Percentiles rank a stretch among this genome's conserved stretches.
phyloP scores from a whole-genome alignment of 2,113 vertebrate genomes.

The Piprites chloris region DNA sequence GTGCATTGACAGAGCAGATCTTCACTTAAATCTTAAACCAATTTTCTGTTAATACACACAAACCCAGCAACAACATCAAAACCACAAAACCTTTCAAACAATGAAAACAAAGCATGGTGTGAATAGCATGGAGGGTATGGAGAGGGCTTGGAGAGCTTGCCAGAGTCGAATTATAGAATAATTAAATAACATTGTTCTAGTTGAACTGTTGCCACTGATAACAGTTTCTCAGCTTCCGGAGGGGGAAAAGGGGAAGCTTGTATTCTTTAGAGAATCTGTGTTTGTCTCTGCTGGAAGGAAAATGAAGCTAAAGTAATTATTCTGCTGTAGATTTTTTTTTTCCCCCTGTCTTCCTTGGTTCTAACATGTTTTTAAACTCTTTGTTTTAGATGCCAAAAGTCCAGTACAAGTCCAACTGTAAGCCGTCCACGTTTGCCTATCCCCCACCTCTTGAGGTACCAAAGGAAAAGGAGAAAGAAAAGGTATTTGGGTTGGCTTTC shows the following conservation, averaged over 20 bases:
- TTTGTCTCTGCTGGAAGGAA: conserved; percentile 44
- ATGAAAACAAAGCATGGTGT: conserved; percentile 32
- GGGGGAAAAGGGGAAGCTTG: conserved; percentile 28
- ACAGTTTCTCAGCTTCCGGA: conserved; percentile 49
- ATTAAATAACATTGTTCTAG: conserved; percentile 64
- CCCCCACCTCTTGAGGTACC: conserved; percentile 96
- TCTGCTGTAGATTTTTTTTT: background rate
- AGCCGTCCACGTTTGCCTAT: conserved; percentile 97
- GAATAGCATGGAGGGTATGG: background rate
- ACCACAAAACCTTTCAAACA: background rate
- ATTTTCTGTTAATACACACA: background rate
- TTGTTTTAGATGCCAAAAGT: conserved; percentile 95
- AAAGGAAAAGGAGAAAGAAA: conserved; percentile 99
- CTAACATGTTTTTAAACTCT: background rate
- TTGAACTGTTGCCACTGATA: conserved; percentile 53
- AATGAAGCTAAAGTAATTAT: conserved; percentile 44
- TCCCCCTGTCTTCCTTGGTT: background rate
- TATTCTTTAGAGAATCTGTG: conserved; percentile 31
- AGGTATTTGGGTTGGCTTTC: conserved; percentile 76
- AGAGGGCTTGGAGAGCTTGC: conserved; percentile 12
- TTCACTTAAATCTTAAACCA: conserved; percentile 17
- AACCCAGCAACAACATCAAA: conserved; percentile 24
- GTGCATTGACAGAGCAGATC: background rate
- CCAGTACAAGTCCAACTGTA: conserved; percentile 98
- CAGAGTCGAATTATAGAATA: conserved; percentile 50